Base-by-base conservation (phyloP, 2,888 invertebrate species). In the Dolichopus griseipennis region DNA sequence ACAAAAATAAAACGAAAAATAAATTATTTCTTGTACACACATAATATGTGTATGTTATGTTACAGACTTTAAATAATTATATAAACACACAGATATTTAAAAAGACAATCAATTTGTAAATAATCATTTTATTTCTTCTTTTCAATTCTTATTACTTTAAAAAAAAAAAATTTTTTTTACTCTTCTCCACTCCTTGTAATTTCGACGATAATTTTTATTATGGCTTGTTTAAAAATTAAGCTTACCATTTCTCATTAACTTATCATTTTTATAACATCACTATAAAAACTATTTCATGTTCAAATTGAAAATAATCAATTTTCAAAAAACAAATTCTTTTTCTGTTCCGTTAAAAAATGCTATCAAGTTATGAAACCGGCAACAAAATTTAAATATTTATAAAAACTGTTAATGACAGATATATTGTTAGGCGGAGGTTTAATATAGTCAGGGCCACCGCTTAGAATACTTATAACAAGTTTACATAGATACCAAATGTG, bases 401-500 rank as follows among this genome's bases (percentile, higher is more conserved):
- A 52, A 52, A 18, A 52, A 52, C 15, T 52, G 15, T 6, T 6
- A 52, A 15, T 52, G 8, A 6, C 52, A 12, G 52, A 18, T 18
- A 18, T 3, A 52, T 52, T 12, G 18, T 52, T 52, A 12, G 18
- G n/a, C 52, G 18, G n/a, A 18, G 15, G 52, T 52, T 18, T 52
- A 52, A 52, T 15, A 52, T 6, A 12, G 18, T 6, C 6, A 52
- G 6, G n/a, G n/a, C n/a, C 52, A 52, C 52, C 52, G 52, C 18
- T 52, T 18, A 18, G 18, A n/a, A 18, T 52, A 12, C 52, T 15
- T 1, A 52, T 2, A 52, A 52, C 52, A 37, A 66, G 43, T 61
- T 66, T 68, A 68, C 69, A 37, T 22, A 65, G 69, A 66, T 70
- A 69, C 70, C 69, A 71, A 72, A 72, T 72, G 71, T 72, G 70